phyloP scores from a whole-genome alignment of 2,113 vertebrate genomes.

The Grantiella picta region DNA sequence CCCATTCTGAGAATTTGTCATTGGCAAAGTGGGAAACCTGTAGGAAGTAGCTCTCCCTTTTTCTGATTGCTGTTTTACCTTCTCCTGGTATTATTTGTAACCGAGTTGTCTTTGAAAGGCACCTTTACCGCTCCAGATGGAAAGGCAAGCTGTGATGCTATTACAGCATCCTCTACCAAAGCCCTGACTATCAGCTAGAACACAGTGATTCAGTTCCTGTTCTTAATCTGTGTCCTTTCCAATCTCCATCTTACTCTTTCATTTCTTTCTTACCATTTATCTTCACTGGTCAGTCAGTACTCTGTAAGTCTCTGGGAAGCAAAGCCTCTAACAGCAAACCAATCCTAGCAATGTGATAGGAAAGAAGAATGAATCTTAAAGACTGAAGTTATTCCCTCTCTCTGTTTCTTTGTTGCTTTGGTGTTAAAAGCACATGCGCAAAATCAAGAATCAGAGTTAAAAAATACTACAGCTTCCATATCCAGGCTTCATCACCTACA shows the following conservation, averaged over 20 bases:
- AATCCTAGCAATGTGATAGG: not conserved
- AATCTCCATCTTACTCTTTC: not conserved
- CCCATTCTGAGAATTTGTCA: not conserved
- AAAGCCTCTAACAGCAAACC: not conserved
- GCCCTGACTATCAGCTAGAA: not conserved
- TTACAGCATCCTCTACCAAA: not conserved
- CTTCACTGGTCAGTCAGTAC: not conserved
- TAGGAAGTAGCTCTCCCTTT: not conserved
- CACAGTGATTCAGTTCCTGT: not conserved
- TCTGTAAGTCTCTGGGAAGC: not conserved
- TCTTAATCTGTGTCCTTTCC: not conserved
- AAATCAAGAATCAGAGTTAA: not conserved
- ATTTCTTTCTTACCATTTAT: not conserved
- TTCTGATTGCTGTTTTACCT: not conserved
- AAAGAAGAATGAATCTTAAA: not conserved
- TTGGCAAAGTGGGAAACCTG: not conserved
- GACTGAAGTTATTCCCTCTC: not conserved
- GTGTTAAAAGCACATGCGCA: not conserved
- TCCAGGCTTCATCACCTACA: not conserved
- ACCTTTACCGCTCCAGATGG: not conserved
- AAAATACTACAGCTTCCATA: not conserved
- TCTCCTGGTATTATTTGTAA: not conserved
- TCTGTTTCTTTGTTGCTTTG: not conserved
- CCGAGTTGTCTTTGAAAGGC: not conserved
- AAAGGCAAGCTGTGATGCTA: conserved; percentile 13